Base-by-base conservation (phyloP, 2,797 vertebrate species). In the Sternotherus odoratus region DNA sequence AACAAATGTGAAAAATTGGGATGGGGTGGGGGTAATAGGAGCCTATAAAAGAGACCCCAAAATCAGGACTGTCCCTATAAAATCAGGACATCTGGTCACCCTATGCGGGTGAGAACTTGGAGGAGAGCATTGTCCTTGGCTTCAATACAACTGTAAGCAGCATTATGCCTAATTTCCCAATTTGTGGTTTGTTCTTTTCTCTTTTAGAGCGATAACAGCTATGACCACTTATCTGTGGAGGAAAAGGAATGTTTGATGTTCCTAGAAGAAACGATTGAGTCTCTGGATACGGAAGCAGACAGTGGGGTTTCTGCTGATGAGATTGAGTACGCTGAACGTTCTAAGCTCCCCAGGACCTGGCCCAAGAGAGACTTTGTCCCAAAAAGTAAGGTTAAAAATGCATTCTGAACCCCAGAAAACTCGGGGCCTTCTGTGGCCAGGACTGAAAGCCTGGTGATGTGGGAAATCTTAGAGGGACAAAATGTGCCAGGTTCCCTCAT, bases 171-270 rank as follows among this genome's bases (percentile, higher is more conserved):
- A 0, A 1, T 46, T 49, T 82, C 66, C 74, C 48, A 2, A 2
- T 28, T 39, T 28, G 4, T 17, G 3, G 8, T 16, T n/a, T 12
- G n/a, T 9, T 39, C 4, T 54, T 77, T 10, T 46, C 28, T 85
- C 6, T 96, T 93, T 12, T 98, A 99, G 99, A 99, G 98, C n/a
- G 98, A 99, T 95, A 98, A 98, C 83, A 99, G 98, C 93, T 98
- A 99, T 54, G 99, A 99, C 92, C 97, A 99, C 94, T 97, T 99
- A 77, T 99, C 99, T 2, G 98, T 98, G 36, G 99, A 99, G 82
- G 99, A 99, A 96, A 99, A 98, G 56, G 99, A 99, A 88, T 99
- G 99, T 50, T 96, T 99, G 94, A 98, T 99, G 97, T 99, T 99
- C 98, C 95, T 99, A 91, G 99, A 99, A 95, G 99, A 99, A 95